phyloP scores from a whole-genome alignment of 2,113 vertebrate genomes.

The Oreamnos americanus region DNA sequence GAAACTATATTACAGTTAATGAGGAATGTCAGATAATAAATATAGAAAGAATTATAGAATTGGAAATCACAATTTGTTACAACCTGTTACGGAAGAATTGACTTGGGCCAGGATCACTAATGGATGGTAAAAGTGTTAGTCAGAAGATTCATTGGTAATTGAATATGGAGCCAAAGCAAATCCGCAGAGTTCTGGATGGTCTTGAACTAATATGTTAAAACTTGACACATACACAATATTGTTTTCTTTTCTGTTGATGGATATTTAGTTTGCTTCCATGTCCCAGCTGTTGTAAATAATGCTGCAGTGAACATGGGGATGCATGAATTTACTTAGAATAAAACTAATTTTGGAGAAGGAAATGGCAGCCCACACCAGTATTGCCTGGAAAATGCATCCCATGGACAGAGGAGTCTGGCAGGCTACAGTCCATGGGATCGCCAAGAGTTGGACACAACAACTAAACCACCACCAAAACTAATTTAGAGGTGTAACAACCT shows the following conservation, averaged over 20 bases:
- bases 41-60: neutral
- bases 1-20: neutral
- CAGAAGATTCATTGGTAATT: neutral
- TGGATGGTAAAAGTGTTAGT: neutral
- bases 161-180: neutral
- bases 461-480: neutral
- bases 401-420: neutral
- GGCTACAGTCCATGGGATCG: neutral
- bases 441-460: rapidly evolving
- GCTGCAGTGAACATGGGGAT: neutral
- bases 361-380: neutral
- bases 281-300: neutral
- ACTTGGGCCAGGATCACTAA: conserved; percentile 17
- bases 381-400: neutral
- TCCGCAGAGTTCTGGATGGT: neutral
- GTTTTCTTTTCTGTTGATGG: neutral
- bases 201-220: neutral
- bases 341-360: neutral
- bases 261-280: neutral
- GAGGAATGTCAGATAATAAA: neutral
- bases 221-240: neutral
- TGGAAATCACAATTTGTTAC: neutral
- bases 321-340: neutral
- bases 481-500: neutral
- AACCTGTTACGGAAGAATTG: neutral